These are phyloP conservation scores for Typhlichthys eigenmanni DNA, from an alignment of 2,797 vertebrate species.

Conservation along the genomic window DNA sequence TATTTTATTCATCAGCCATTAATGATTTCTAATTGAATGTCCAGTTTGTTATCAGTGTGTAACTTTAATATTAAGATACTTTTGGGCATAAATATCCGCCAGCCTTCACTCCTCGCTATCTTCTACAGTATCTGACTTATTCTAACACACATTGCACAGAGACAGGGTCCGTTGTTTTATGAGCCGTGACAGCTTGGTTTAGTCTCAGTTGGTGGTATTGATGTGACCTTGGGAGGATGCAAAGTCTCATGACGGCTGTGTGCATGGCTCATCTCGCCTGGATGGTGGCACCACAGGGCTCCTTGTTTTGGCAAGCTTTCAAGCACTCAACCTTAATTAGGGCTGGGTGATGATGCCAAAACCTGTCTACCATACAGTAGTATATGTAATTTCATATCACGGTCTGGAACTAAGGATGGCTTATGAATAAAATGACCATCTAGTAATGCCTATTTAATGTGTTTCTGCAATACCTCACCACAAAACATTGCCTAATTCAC, in stretches of 20 bases:
- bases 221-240: conserved; percentile 52
- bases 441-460: no score
- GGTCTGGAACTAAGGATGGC: no score
- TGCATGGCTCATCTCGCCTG: conserved; percentile 21
- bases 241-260: conserved; percentile 34
- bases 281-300: conserved; percentile 32
- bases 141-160: conserved; percentile 18
- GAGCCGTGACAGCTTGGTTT: conserved; percentile 60
- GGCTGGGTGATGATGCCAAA: no score
- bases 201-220: conserved; percentile 46
- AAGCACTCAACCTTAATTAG: no score
- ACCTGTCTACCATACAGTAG: no score
- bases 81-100: conserved; percentile 21
- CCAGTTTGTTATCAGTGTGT: no score
- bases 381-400: no score
- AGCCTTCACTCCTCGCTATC: not conserved
- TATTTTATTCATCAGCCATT: conserved; percentile 52
- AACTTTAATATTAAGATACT: no score
- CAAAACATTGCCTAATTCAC: no score
- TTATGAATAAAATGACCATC: no score
- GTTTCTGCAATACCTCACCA: no score
- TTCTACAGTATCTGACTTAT: conserved; percentile 20
- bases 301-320: conserved; percentile 40
- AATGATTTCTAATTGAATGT: conserved; percentile 33
- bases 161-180: conserved; percentile 51